Evolutionary conservation across 2,888 invertebrate species (phyloP), one percentile per base, ranked within the genome.

Genomic region (Crematogaster levior): DNA sequence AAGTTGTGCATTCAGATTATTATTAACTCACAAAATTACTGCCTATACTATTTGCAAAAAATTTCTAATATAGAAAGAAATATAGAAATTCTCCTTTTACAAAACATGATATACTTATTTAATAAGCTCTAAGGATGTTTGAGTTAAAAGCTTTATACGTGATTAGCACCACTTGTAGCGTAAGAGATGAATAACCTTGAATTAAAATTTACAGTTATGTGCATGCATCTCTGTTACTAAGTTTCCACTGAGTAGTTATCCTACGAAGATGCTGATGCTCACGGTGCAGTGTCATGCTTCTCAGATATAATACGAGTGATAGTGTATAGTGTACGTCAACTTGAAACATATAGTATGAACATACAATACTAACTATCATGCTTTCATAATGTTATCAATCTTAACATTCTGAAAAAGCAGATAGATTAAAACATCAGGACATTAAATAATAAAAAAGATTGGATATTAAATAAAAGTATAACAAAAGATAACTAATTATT

Each of bases 171-270:
- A 9, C 27, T 63, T 3, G 27, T n/a, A n/a, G n/a, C 34, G 21
- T 3, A 12, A 77, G 4, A 79, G 12, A 43, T 56, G 3, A 65
- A 56, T 30, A 43, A 18, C n/a, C 77, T 56, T 58, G 53, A 51
- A 30, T 61, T 21, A 77, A 79, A 30, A 79, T 77, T 56, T 79
- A 66, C 77, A 66, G 77, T 77, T 77, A 77, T 6, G 27, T 30
- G 30, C 15, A 53, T 46, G 27, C 53, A 30, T 18, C 30, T 37
- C 15, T 30, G 15, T 56, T 66, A 43, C 21, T 4, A 46, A n/a
- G n/a, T n/a, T n/a, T n/a, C n/a, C n/a, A n/a, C n/a, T n/a, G n/a
- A n/a, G n/a, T n/a, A n/a, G n/a, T n/a, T n/a, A 63, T 51, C 37
- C 5, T 4, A 40, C 21, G 4, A 43, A 27, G 12, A 77, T 77